phyloP scores from a whole-genome alignment of 2,888 invertebrate species.

The Steinernema scapterisci region DNA sequence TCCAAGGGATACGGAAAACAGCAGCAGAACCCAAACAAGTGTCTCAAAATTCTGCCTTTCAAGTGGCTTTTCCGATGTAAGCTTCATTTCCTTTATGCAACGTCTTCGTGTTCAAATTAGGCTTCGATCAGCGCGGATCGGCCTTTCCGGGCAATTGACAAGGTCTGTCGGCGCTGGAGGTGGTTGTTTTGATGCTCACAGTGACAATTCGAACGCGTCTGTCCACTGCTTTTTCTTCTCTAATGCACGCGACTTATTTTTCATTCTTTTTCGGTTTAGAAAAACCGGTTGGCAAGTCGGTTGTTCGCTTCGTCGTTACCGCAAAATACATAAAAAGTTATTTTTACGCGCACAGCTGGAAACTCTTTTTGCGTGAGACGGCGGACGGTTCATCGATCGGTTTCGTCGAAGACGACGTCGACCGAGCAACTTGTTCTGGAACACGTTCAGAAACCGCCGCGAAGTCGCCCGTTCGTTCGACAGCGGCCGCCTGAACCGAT shows the following conservation, averaged over 20 bases:
- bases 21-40: conserved; percentile 23
- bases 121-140: background rate
- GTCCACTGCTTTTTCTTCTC: conserved; percentile 22
- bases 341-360: conserved; percentile 29
- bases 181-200: conserved; percentile 17
- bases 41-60: conserved; percentile 29
- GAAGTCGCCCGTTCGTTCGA: too few species aligned
- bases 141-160: background rate
- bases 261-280: conserved; percentile 27
- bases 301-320: conserved; percentile 22
- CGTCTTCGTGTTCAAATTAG: background rate
- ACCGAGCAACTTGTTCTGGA: conserved; percentile 16
- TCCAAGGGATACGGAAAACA: conserved; percentile 22
- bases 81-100: background rate
- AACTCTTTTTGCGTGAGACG: background rate
- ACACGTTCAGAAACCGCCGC: conserved; percentile 20
- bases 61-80: conserved; percentile 32
- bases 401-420: background rate
- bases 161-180: background rate
- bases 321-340: conserved; percentile 32
- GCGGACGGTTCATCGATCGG: conserved; percentile 21
- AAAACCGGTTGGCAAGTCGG: conserved; percentile 28
- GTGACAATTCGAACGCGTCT: conserved; percentile 14
- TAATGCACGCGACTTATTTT: conserved; percentile 32
- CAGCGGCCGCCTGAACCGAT: background rate